A percentile compares a stretch with the other conserved stretches of the same genome.
These are phyloP conservation scores for Clusia tigrina DNA, from an alignment of 2,888 invertebrate species.

Conservation along the genomic window DNA sequence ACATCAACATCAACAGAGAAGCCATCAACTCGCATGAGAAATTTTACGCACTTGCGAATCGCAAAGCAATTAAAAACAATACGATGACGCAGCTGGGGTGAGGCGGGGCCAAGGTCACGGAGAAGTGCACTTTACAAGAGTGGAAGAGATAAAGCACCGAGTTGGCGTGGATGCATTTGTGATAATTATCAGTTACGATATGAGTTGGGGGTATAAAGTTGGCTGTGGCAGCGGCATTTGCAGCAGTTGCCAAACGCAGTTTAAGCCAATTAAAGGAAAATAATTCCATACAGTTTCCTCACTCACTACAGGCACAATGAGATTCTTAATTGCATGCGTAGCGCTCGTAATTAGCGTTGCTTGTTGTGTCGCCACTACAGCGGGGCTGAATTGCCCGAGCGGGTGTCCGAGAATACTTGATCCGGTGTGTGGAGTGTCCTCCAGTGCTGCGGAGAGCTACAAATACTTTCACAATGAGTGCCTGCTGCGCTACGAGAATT, in stretches of 20 bases:
- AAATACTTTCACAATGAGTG: constrained; percentile 46
- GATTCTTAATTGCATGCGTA: not conserved
- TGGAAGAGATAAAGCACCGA: not conserved
- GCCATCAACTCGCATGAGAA: no score
- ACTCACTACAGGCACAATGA: no score
- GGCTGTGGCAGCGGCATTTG: not conserved
- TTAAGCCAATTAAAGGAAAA: not conserved
- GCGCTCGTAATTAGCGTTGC: not conserved
- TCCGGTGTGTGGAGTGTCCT: constrained; percentile 45
- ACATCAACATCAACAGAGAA: no score
- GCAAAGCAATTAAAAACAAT: not conserved
- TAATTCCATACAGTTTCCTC: no score
- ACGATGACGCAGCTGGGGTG: no score
- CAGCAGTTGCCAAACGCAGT: no score
- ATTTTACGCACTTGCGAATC: not conserved
- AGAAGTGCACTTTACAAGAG: not conserved
- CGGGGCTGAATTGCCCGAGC: constrained; percentile 28
- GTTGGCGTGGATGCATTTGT: not conserved
- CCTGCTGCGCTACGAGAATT: constrained; percentile 41
- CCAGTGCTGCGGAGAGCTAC: constrained; percentile 36
- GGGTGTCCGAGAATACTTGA: constrained; percentile 42
- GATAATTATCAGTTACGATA: not conserved
- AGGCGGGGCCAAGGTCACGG: not conserved
- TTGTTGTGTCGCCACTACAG: not conserved
- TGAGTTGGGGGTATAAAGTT: not conserved